A percentile compares a stretch with the other conserved stretches of the same genome.
phyloP scores from a whole-genome alignment of 2,888 invertebrate species.

The Orchestes rusci region DNA sequence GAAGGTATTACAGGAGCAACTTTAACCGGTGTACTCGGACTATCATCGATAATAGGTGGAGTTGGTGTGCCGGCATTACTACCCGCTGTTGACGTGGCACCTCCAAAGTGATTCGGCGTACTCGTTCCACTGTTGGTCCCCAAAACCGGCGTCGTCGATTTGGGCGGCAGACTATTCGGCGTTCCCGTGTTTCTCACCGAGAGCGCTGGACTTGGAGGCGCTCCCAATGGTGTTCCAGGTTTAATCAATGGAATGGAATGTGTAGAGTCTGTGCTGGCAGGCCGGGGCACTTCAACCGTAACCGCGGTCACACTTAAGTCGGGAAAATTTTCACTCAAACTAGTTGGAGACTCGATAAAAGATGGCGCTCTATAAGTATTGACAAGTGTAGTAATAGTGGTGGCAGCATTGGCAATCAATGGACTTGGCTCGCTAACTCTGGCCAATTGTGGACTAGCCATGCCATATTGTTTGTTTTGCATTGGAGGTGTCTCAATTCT shows the following conservation, averaged over 20 bases:
- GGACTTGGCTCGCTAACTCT: constrained; percentile 61
- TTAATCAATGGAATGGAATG: constrained; percentile 27
- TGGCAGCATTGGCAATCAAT: constrained; percentile 59
- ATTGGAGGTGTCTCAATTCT: constrained; percentile 47
- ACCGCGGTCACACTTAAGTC: constrained; percentile 44
- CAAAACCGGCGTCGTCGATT: constrained; percentile 8
- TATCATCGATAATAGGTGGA: constrained; percentile 45
- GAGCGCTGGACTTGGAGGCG: constrained; percentile 26
- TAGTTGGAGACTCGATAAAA: constrained; percentile 29
- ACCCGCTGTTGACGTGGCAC: constrained; percentile 5
- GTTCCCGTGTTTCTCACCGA: constrained; percentile 16
- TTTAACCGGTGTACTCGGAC: constrained; percentile 47
- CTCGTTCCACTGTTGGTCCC: constrained; percentile 2
- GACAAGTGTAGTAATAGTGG: no score
- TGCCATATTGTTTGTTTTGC: neutral
- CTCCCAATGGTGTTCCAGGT: constrained; percentile 27
- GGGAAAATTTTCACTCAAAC: constrained; percentile 37
- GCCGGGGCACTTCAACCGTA: constrained; percentile 37
- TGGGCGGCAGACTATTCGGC: constrained; percentile 13
- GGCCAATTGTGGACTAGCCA: constrained; percentile 45
- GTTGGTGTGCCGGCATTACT: constrained; percentile 32
- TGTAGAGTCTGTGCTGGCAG: constrained; percentile 26
- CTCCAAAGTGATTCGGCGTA: constrained; percentile 6
- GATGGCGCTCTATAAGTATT: neutral
- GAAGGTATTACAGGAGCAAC: constrained; percentile 38